Conservation (phyloP, 1,140 invertebrate species). For the Micrasema longulum region DNA sequence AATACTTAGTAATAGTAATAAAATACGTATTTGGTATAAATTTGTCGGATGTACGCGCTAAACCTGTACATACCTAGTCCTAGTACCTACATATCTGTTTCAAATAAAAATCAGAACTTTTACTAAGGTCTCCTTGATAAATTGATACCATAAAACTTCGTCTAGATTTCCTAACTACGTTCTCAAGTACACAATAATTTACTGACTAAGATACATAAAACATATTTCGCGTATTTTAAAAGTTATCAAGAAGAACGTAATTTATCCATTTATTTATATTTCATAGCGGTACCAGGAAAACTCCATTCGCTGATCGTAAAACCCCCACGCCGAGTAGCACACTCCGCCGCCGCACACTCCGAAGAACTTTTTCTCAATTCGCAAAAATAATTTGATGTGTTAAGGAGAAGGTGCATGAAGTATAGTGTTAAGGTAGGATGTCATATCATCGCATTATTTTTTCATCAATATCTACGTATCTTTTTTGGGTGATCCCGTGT, state of each 20-base stretch:
- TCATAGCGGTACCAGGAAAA: slow-evolving; percentile 17
- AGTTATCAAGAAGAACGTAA: slow-evolving; percentile 14
- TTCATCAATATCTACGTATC: no score
- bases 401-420: not conserved
- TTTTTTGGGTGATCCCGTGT: no score
- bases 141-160: not conserved
- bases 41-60: not conserved
- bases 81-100: not conserved
- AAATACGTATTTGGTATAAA: no score
- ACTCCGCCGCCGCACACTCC: not conserved
- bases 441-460: no score
- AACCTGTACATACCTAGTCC: not conserved
- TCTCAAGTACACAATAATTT: not conserved
- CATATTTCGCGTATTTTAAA: slow-evolving; percentile 19
- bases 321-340: not conserved
- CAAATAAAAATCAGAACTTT: not conserved
- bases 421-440: no score
- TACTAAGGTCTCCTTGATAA: not conserved
- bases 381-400: slow-evolving; percentile 38
- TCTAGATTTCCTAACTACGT: not conserved
- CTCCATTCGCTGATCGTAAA: slow-evolving; percentile 23
- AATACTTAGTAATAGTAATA: no score
- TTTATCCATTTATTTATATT: slow-evolving; percentile 25
- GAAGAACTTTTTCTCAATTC: slow-evolving; percentile 14
- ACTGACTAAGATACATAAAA: slow-evolving; percentile 2